Base-by-base conservation (phyloP, 2,888 invertebrate species). In the Caenorhabditis afra region DNA sequence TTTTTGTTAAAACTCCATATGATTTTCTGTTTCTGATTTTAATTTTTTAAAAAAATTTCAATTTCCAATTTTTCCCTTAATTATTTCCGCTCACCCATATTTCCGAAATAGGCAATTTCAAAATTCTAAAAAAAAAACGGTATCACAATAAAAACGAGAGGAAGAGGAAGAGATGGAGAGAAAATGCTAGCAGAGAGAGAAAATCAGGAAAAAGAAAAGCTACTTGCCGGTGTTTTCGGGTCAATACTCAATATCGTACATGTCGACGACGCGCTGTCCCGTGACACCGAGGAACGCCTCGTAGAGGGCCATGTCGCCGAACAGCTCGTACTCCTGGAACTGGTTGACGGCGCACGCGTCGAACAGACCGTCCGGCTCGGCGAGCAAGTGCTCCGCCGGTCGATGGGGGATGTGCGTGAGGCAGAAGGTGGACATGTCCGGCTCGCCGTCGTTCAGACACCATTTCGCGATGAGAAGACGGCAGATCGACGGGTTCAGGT, bases 331-430 rank as follows among this genome's bases (percentile, higher is more conserved):
- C 50, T 86, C 86, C 7, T 79, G 79, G 62, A 74, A 86, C 18
- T 78, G 71, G 52, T 86, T 86, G 10, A 70, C 65, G 8, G 82
- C 78, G 62, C 83, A 84, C 5, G 79, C 83, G 50, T 84, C 86
- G 45, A 84, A 86, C 11, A 86, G 73, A 53, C 62, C 70, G 52
- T 81, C 75, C 11, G 64, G 49, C 53, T 68, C 7, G 29, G 29
- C 29, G 47, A 12, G 35, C 3, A 57, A 50, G 47, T 58, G 35
- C 16, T 49, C 14, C 16, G 16, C 14, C 29, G 16, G 20, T 16
- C 20, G 39, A 3, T 41, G 12, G 1, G 22, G 29, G 7, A 29
- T 29, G 29, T 29, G 29, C 4, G 3, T 3, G 4, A 29, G 29
- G 7, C 29, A 29, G 29, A 22, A 10, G 2, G 59, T 59, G 1